A percentile compares a stretch with the other conserved stretches of the same genome.
These are phyloP conservation scores for Mycalesis mineus DNA, from an alignment of 2,888 invertebrate genomes.

Conservation along the genomic window DNA sequence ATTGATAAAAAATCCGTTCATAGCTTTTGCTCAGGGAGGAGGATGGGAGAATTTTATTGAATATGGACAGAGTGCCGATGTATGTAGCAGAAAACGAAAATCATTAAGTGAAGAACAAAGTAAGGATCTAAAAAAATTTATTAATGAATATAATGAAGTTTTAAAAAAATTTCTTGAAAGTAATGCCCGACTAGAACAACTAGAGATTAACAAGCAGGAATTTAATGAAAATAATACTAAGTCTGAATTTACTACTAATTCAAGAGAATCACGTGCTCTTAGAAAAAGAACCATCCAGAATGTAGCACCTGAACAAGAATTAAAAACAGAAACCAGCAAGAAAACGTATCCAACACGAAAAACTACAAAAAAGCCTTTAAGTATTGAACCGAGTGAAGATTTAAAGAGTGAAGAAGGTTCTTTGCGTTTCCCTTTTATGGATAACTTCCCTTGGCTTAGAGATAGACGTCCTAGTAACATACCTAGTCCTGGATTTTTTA, in stretches of 20 bases:
- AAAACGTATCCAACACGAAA: conserved; percentile 46
- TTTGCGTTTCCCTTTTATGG: conserved; percentile 47
- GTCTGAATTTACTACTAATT: conserved; percentile 21
- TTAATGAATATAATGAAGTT: background rate
- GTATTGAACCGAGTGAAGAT: conserved; percentile 19
- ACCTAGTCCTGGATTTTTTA: conserved; percentile 81
- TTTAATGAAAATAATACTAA: conserved; percentile 3
- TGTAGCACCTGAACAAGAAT: conserved; percentile 39
- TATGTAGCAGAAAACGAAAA: conserved; percentile 64
- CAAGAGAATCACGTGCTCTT: conserved; percentile 51
- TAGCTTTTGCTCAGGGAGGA: conserved; percentile 69
- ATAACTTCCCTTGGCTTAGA: conserved; percentile 49
- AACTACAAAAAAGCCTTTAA: conserved; percentile 41
- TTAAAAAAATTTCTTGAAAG: too few species aligned
- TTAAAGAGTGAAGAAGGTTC: conserved; percentile 47
- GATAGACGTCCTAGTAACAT: conserved; percentile 42
- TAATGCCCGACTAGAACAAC: too few species aligned
- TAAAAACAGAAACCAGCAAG: conserved; percentile 34
- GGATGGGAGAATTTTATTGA: conserved; percentile 77
- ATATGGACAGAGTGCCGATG: conserved; percentile 77
- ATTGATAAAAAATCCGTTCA: conserved; percentile 76
- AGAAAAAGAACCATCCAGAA: conserved; percentile 54
- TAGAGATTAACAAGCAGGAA: too few species aligned
- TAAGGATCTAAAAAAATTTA: background rate
- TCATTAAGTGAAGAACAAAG: conserved; percentile 30